Percentiles rank a stretch among this genome's conserved stretches.
Evolutionary conservation across 2,113 vertebrate species (phyloP).

Genomic region (Brachypodius melanocephalos): DNA sequence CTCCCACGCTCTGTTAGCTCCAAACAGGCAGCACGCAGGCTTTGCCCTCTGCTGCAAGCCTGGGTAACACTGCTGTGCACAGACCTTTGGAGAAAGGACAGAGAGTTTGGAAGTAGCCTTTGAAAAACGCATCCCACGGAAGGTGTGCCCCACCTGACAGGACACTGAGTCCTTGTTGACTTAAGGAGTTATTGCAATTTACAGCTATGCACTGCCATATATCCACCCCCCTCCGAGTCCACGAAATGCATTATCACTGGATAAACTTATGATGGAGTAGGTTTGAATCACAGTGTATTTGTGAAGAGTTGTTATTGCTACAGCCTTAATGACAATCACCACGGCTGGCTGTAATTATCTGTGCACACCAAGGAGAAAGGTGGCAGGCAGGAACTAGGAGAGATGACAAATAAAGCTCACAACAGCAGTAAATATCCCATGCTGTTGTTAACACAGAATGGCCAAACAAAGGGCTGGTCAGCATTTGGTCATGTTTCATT

Average conservation of each 20-base stretch:
- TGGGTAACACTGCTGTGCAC: background rate
- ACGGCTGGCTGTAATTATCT: background rate
- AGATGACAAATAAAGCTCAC: background rate
- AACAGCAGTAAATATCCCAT: background rate
- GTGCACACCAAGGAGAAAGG: constrained; percentile 18
- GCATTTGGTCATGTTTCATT: background rate
- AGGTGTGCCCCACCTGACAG: background rate
- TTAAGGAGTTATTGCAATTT: background rate
- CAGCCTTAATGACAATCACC: background rate
- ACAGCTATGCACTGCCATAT: background rate
- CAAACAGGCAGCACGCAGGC: background rate
- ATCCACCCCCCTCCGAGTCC: background rate
- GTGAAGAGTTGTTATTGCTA: background rate
- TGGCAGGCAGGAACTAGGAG: background rate
- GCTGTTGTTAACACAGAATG: background rate
- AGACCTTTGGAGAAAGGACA: background rate
- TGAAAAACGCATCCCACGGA: background rate
- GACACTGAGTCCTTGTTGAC: background rate
- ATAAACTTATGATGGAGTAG: background rate
- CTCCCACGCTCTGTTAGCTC: background rate
- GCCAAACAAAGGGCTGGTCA: constrained; percentile 15
- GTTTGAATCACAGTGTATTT: background rate
- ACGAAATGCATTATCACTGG: background rate
- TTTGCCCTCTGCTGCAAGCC: constrained; percentile 6
- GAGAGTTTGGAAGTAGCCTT: background rate